Evolutionary conservation across 2,888 invertebrate genomes (phyloP).

Genomic region (Ceramica pisi): DNA sequence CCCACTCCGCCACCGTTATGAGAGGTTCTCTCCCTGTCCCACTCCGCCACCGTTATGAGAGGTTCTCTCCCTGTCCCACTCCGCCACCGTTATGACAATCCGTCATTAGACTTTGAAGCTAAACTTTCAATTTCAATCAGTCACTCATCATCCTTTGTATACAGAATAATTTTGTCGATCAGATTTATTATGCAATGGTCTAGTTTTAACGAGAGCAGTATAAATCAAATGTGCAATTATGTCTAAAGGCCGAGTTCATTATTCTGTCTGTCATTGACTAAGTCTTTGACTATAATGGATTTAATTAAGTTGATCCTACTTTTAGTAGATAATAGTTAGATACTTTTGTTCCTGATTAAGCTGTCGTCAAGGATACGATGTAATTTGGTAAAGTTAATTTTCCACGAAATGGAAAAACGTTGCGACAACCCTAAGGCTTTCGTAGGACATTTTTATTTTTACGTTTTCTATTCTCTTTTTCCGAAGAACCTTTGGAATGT

Average conservation of each 20-base stretch:
- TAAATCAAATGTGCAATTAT: conserved; percentile 56
- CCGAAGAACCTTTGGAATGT: background rate
- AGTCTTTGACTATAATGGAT: conserved; percentile 42
- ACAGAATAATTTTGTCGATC: conserved; percentile 17
- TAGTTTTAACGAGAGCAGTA: conserved; percentile 35
- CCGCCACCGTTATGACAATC: no score
- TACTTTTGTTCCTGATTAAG: background rate
- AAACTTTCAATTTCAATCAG: conserved; percentile 12
- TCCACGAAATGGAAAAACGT: background rate
- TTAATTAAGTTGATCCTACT: conserved; percentile 40
- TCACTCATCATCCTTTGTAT: conserved; percentile 36
- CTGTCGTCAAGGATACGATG: background rate
- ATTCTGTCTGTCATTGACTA: conserved; percentile 55
- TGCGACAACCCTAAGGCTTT: conserved; percentile 18
- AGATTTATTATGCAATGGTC: conserved; percentile 42
- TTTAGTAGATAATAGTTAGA: background rate
- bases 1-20: no score
- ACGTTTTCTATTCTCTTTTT: background rate
- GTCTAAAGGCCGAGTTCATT: conserved; percentile 44
- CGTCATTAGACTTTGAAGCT: background rate
- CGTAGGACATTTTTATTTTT: background rate
- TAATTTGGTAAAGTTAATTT: background rate
- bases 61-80: no score
- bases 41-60: no score
- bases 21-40: no score